Percentiles rank a stretch among this genome's conserved stretches.
Conservation (phyloP, 2,888 invertebrate species). For the Microctonus hyperodae region DNA sequence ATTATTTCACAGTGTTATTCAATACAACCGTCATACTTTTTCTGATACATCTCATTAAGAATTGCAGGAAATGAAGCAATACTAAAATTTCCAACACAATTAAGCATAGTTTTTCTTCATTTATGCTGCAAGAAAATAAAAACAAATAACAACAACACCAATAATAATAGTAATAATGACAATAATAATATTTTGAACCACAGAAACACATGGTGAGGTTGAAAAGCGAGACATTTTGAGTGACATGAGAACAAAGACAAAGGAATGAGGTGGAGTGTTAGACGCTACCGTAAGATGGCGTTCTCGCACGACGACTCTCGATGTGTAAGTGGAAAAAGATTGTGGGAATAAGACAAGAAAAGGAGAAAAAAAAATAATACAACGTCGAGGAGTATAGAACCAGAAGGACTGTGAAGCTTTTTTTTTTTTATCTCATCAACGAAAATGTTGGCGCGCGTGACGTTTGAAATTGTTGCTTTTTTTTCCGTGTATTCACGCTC, state of each 20-base stretch:
- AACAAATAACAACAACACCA: neutral
- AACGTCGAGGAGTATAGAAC: too few species aligned
- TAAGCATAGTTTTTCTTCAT: neutral
- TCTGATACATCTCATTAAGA: neutral
- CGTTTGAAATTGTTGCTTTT: neutral
- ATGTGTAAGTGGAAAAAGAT: slow-evolving; percentile 27
- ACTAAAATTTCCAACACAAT: neutral
- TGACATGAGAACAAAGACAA: slow-evolving; percentile 29
- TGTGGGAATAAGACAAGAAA: neutral
- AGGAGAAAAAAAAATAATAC: neutral
- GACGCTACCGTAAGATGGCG: slow-evolving; percentile 5
- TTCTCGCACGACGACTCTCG: neutral
- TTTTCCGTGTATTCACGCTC: neutral
- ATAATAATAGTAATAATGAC: neutral
- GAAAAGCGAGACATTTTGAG: neutral
- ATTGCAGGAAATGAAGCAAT: neutral
- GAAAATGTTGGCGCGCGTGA: neutral
- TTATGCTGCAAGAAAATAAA: neutral
- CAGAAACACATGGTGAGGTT: neutral
- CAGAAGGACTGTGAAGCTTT: neutral
- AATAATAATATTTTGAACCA: neutral
- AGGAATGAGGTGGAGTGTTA: slow-evolving; percentile 30
- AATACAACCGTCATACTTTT: neutral
- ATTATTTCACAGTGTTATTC: neutral
- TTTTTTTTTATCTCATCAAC: neutral